phyloP scores from a whole-genome alignment of 2,888 invertebrate species.

The Chrysolina oricalcia region DNA sequence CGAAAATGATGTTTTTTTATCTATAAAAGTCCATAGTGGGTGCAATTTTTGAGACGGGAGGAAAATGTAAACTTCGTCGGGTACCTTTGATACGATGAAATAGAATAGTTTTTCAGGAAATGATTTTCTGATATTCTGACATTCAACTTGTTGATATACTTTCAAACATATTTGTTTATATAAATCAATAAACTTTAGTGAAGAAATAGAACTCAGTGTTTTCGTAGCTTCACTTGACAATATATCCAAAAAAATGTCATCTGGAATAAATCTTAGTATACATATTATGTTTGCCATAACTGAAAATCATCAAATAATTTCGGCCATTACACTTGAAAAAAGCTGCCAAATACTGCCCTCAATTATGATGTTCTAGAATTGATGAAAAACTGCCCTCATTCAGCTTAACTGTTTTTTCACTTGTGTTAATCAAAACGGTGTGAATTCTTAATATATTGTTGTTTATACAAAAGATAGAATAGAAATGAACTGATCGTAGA shows the following conservation, averaged over 20 bases:
- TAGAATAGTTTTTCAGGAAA: not conserved
- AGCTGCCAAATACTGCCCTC: constrained; percentile 53
- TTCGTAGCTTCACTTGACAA: constrained; percentile 20
- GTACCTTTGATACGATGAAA: not conserved
- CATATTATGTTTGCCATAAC: not conserved
- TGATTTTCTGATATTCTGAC: not conserved
- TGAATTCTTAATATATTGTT: not conserved
- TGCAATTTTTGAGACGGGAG: too few relatives aligned
- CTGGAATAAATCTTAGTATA: not conserved
- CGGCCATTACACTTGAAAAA: constrained; percentile 26
- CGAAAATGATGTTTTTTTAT: constrained; percentile 6
- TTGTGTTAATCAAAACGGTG: not conserved
- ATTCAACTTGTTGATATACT: not conserved
- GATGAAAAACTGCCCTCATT: constrained; percentile 37
- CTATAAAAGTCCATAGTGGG: not conserved
- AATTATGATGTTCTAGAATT: constrained; percentile 36
- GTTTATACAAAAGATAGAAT: constrained; percentile 2
- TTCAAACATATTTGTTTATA: not conserved
- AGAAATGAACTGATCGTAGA: constrained; percentile 2
- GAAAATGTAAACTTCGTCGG: too few relatives aligned
- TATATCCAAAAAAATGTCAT: constrained; percentile 1
- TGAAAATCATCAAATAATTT: not conserved
- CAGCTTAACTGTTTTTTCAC: constrained; percentile 43
- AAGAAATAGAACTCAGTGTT: constrained; percentile 15
- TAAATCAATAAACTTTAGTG: not conserved